Evolutionary conservation across 2,797 vertebrate genomes (phyloP), one percentile per base, ranked within the genome.

Genomic region (Epinephelus coioides): DNA sequence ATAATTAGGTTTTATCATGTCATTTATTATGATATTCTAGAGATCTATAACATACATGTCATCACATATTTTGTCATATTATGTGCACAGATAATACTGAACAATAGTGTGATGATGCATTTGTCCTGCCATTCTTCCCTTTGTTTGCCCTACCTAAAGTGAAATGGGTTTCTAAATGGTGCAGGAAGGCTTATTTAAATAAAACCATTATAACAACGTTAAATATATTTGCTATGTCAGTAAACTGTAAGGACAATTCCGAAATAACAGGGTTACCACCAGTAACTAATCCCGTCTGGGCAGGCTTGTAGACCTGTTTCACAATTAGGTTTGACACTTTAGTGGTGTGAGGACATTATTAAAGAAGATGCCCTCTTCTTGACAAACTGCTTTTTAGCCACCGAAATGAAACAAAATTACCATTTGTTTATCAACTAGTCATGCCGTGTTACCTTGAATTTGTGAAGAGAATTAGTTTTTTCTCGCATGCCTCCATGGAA

Each of bases 241-340:
- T 63, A 57, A 65, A 43, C 43, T 21, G 18, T 46, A 2, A 66
- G 18, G 19, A 5, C 1, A 69, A 60, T 13, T 65, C 66, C 6
- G 1, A 27, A 55, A 61, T 61, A 61, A 54, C 15, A 43, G 23
- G 46, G 14, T 15, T 40, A 4, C 12, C 27, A 44, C 6, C 10
- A 6, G 13, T 21, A 27, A 5, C 25, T 27, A 27, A 55, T 38
- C 5, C 27, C 34, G 54, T 64, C 57, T 40, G 38, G 12, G 13
- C 3, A 49, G 49, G 40, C 12, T 38, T 30, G 12, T 54, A 30
- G 54, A 72, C 12, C n/a, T 51, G n/a, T 23, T 78, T 65, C 19
- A 64, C 17, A 65, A 21, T 51, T 23, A 68, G 44, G 40, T 54
- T 19, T 51, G 44, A 74, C 54, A 63, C 51, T 38, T 47, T 3